Evolutionary conservation across 2,113 vertebrate genomes (phyloP), one percentile per base, ranked within the genome.

Genomic region (Neogobius melanostomus): DNA sequence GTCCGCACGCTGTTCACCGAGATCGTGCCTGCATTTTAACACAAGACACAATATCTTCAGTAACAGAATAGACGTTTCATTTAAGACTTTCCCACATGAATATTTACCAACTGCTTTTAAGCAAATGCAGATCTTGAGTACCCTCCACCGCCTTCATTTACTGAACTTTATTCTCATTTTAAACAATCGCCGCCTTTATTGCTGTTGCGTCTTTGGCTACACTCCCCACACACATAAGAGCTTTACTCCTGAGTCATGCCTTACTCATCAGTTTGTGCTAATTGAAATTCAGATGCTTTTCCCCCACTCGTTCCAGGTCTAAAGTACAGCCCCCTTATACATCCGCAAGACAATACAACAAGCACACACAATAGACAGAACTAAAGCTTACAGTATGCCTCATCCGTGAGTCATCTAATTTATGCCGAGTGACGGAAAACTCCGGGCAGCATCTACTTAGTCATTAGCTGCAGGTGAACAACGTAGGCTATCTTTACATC

Each of bases 1-100:
- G 96, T 98, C 47, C 98, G 95, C 63, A 97, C 84, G 0, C 96
- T 98, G 88, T 99, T 99, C 89, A 99, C 95, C 47, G 98, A 98
- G 91, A 99, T 99, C 59, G 97, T 99, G 80, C 98, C 97, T 94
- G 80, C 79, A 36, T 70, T 11, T n/a, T 10, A 77, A 52, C 10
- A 21, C 8, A 21, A 68, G 14, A 76, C 71, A 82, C 21, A 45
- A 62, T 68, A 36, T 83, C 62, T 68, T 83, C 61, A 74, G 64
- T 56, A 66, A 80, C 70, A 16, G 12, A 47, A 28, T 42, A 71
- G 75, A 36, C 28, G 28, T 5, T 36, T 36, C 28, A 36, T 36
- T 36, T 36, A 36, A 36, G 28, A 5, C 28, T 36, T 4, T 5
- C 28, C 28, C 28, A 36, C 28, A 49, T 69, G 15, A 73, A 50